These are phyloP conservation scores for Ceratosolen fusciceps DNA, from an alignment of 1,140 invertebrate genomes.

Conservation along the genomic window DNA sequence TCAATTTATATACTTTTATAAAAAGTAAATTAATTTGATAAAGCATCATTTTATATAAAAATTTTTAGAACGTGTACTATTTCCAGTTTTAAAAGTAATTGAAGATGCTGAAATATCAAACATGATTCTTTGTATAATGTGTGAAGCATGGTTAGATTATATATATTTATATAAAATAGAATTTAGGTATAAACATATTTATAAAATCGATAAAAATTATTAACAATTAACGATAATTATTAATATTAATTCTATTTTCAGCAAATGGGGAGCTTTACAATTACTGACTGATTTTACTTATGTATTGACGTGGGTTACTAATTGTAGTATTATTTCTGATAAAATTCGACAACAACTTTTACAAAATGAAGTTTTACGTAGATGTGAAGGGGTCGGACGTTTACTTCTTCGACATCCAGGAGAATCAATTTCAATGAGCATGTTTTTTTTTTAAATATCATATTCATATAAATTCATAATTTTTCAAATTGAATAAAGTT, in stretches of 20 bases:
- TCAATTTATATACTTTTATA: background rate
- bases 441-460: conserved; percentile 4
- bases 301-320: conserved; percentile 80
- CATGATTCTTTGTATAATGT: conserved; percentile 84
- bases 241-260: conserved; percentile 57
- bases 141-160: conserved; percentile 87
- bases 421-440: conserved; percentile 79
- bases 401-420: conserved; percentile 82
- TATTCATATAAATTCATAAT: background rate
- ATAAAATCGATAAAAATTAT: background rate
- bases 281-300: conserved; percentile 82
- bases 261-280: conserved; percentile 78
- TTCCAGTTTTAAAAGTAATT: conserved; percentile 81
- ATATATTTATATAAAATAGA: conserved; percentile 85
- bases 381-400: conserved; percentile 85
- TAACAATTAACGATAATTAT: background rate
- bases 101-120: conserved; percentile 80
- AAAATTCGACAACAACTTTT: conserved; percentile 77
- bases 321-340: conserved; percentile 73
- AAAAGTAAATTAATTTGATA: background rate
- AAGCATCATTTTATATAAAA: no score
- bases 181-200: conserved; percentile 75
- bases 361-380: conserved; percentile 81
- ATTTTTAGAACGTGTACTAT: conserved; percentile 78
- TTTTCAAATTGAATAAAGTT: background rate